Percentiles rank a stretch among this genome's conserved stretches.
phyloP scores from a whole-genome alignment of 1,140 invertebrate species.

The Aphidius gifuensis region DNA sequence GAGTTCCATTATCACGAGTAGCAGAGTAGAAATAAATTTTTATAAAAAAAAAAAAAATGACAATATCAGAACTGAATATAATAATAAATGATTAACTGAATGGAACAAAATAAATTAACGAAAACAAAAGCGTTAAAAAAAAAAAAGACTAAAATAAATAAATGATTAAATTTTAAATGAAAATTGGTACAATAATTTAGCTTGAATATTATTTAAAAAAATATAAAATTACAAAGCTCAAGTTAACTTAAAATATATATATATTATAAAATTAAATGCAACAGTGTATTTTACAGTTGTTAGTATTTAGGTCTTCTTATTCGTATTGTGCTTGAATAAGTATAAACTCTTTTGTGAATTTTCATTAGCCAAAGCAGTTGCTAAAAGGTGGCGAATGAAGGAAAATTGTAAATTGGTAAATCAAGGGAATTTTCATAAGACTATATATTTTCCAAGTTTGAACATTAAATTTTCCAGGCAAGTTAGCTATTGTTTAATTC shows the following conservation, averaged over 20 bases:
- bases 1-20: no score
- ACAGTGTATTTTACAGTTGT: constrained; percentile 5
- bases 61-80: no score
- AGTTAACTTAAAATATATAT: not conserved
- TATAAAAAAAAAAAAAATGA: no score
- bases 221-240: no score
- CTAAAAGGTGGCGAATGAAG: not conserved
- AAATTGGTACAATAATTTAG: no score
- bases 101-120: no score
- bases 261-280: constrained; percentile 5
- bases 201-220: no score
- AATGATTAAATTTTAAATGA: no score
- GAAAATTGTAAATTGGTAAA: constrained; percentile 10
- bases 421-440: constrained; percentile 5
- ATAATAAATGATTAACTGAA: no score
- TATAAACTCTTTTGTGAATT: constrained; percentile 12
- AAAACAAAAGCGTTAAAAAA: no score
- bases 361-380: constrained; percentile 9
- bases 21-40: no score
- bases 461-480: constrained; percentile 15
- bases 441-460: constrained; percentile 6
- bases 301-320: not conserved
- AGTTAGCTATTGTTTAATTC: constrained; percentile 10
- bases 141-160: no score
- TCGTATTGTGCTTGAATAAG: not conserved